Evolutionary conservation across 2,888 invertebrate genomes (phyloP), one percentile per base, ranked within the genome.

Genomic region (Colostygia pectinataria): DNA sequence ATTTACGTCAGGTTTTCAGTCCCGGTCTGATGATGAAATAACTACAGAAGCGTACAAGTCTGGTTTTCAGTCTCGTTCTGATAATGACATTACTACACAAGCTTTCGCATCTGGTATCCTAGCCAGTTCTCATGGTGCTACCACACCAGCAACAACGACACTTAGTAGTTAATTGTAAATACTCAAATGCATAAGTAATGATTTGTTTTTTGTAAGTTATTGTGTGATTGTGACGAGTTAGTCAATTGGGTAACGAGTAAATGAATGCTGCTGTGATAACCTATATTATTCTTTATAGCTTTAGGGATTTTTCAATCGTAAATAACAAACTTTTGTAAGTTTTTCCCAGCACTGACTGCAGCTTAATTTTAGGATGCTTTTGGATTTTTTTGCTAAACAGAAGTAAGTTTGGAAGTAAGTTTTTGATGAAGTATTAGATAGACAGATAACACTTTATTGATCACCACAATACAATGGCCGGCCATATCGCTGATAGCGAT

Each of bases 241-340:
- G 55, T 57, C 63, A 64, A 52, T 63, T 59, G 49, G 59, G 60
- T 64, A 57, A 65, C 60, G 72, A 84, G 77, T 83, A 84, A 86
- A 83, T 82, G 81, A 71, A 73, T 81, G 78, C 63, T 77, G 71
- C 84, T 87, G 88, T 87, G 88, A 86, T 87, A 83, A 45, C 57
- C 33, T 41, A 60, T 60, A 50, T 68, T 71, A 68, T 41, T 33
- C 10, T 9, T 18, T 8, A n/a, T n/a, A n/a, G 6, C 6, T 20
- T 20, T 20, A 5, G 20, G 6, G 20, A 5, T 5, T 1, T 5
- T 1, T 5, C 1, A 20, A 5, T 2, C 4, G 20, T 6, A 18
- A 18, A 3, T 18, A 18, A 18, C 18, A n/a, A n/a, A n/a, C n/a
- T n/a, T n/a, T n/a, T n/a, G n/a, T n/a, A n/a, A n/a, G n/a, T n/a